phyloP scores from a whole-genome alignment of 2,113 vertebrate genomes.

The Rhizomys pruinosus region DNA sequence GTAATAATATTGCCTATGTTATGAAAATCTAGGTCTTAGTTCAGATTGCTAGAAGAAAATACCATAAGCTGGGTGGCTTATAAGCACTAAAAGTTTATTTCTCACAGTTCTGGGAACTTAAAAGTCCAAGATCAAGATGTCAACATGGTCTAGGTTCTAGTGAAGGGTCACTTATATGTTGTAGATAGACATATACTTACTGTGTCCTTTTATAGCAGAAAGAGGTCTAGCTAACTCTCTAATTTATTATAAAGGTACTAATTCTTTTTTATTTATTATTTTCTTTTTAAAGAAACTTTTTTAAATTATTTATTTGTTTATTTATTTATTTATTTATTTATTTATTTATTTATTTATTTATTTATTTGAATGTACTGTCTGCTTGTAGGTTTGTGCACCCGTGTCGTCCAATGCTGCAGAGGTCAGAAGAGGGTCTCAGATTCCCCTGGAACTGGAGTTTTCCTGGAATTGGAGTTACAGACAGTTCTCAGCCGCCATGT shows the following conservation, averaged over 20 bases:
- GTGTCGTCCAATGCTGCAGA: too few relatives aligned
- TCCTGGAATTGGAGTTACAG: too few relatives aligned
- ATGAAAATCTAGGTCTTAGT: background rate
- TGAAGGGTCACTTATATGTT: background rate
- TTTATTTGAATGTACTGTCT: too few relatives aligned
- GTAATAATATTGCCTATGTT: background rate
- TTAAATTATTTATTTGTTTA: too few relatives aligned
- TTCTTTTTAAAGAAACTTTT: too few relatives aligned
- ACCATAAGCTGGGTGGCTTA: background rate
- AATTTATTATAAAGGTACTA: background rate
- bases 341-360: too few relatives aligned
- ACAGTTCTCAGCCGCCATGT: too few relatives aligned
- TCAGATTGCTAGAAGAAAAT: background rate
- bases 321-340: too few relatives aligned
- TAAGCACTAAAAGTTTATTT: background rate
- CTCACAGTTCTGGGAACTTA: background rate
- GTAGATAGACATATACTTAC: background rate
- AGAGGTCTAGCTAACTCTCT: background rate
- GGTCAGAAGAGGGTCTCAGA: too few relatives aligned
- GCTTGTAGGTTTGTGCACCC: too few relatives aligned
- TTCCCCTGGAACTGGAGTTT: too few relatives aligned
- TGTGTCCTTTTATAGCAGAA: background rate
- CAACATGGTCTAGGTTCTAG: background rate
- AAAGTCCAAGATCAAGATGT: background rate
- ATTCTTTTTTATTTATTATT: too few relatives aligned